Base-by-base conservation (phyloP, 2,888 invertebrate species). In the Chydorus sphaericus region DNA sequence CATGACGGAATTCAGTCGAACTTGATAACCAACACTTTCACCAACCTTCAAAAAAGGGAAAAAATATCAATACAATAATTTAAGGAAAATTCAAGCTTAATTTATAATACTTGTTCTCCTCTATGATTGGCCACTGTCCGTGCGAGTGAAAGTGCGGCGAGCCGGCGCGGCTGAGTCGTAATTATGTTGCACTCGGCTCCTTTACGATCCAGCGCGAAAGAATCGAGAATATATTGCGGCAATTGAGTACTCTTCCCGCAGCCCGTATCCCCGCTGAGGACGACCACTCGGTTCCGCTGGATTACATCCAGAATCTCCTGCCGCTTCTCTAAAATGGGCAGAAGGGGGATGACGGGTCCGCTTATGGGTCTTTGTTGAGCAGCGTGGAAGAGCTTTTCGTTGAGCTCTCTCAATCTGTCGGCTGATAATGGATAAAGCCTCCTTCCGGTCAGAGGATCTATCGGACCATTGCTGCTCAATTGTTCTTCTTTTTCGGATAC, bases 241-340 rank as follows among this genome's bases (percentile, higher is more conserved):
- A 79, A 77, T 54, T 83, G 75, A 0, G 82, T 83, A 26, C 82
- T 83, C 66, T 84, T 84, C 1, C 84, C 84, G 65, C 83, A 83
- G 0, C 83, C 83, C 0, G 83, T 81, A 57, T 81, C 80, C 0
- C 83, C 84, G 57, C 79, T 78, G 48, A 84, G 71, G 2, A 84
- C 71, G 1, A 77, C 59, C 0, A 80, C 76, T 30, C 73, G 73
- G 59, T 76, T 75, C 1, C 70, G 62, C 11, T 71, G 63, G 2
- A 83, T 61, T 0, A 73, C 66, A 14, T 75, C 64, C 5, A 77
- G 69, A 62, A 83, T 79, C 61, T 70, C 60, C 23, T 44, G 26
- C 10, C 44, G 44, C 11, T 44, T 26, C 18, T 44, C 44, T 16
- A 5, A 23, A 14, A 44, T 44, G 4, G 44, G 44, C 7, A 44